Evolutionary conservation across 2,113 vertebrate genomes (phyloP).

Genomic region (Ptyas mucosa): DNA sequence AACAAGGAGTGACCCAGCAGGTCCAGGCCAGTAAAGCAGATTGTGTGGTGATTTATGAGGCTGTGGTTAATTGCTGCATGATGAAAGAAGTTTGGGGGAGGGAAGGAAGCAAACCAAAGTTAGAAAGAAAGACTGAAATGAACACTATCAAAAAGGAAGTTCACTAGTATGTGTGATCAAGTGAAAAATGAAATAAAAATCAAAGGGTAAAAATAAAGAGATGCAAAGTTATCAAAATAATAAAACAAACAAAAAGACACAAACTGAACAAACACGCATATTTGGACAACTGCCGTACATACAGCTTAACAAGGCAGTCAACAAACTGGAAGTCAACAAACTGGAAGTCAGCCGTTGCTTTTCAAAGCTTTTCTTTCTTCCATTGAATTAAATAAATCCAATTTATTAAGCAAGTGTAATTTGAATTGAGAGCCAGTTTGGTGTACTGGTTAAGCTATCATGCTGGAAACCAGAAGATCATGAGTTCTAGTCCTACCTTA

Average conservation of each 20-base stretch:
- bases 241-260: background rate
- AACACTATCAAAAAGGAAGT: slow-evolving; percentile 2
- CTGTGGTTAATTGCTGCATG: slow-evolving; percentile 43
- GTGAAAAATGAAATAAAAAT: background rate
- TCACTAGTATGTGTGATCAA: background rate
- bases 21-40: slow-evolving; percentile 18
- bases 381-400: background rate
- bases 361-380: background rate
- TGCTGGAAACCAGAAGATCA: background rate
- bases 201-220: background rate
- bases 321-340: background rate
- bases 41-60: slow-evolving; percentile 48
- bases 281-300: slow-evolving; percentile 5
- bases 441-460: background rate
- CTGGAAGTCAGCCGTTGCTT: background rate
- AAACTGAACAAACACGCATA: background rate
- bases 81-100: background rate
- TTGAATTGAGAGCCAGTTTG: background rate
- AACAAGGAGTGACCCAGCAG: slow-evolving; percentile 12
- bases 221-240: background rate
- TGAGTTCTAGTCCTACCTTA: background rate
- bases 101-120: background rate
- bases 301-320: background rate
- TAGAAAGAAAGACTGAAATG: slow-evolving; percentile 24
- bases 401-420: background rate